phyloP scores from a whole-genome alignment of 1,140 invertebrate species.

The Drosophila fuyamai region DNA sequence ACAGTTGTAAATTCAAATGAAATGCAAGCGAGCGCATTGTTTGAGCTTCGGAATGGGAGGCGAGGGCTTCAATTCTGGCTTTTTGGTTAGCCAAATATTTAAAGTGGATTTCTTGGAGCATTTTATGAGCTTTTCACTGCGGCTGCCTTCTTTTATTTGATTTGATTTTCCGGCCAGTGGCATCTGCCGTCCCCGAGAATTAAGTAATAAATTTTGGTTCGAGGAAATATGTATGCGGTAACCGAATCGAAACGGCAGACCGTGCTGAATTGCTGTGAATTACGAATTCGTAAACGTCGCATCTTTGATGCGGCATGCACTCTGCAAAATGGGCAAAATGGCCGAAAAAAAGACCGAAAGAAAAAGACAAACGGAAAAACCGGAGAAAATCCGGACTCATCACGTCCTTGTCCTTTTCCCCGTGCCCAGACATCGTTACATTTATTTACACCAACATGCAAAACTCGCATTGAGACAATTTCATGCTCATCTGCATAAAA shows the following conservation, averaged over 20 bases:
- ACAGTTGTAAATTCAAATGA: conserved; percentile 83
- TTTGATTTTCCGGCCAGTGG: conserved; percentile 55
- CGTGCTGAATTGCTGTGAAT: conserved; percentile 48
- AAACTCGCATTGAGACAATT: conserved; percentile 82
- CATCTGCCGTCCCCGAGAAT: conserved; percentile 50
- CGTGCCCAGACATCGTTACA: conserved; percentile 48
- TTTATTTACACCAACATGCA: conserved; percentile 81
- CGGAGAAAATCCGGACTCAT: conserved; percentile 32
- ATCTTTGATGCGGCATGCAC: conserved; percentile 48
- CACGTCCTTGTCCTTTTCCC: conserved; percentile 51
- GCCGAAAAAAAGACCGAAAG: conserved; percentile 7
- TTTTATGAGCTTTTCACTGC: conserved; percentile 60
- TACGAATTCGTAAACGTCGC: conserved; percentile 57
- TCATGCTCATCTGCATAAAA: conserved; percentile 85
- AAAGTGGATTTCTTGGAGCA: conserved; percentile 62
- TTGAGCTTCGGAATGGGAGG: conserved; percentile 32
- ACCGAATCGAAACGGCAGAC: conserved; percentile 30
- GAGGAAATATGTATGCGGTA: conserved; percentile 43
- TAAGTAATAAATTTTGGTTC: conserved; percentile 63
- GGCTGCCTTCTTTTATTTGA: conserved; percentile 58
- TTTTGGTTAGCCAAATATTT: conserved; percentile 75
- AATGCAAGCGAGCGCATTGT: conserved; percentile 77
- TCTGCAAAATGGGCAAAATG: conserved; percentile 32
- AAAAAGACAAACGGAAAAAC: neutral
- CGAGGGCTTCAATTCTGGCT: conserved; percentile 40